These are phyloP conservation scores for Leptinotarsa rubiginosa DNA, from an alignment of 2,888 invertebrate genomes.

Conservation along the genomic window DNA sequence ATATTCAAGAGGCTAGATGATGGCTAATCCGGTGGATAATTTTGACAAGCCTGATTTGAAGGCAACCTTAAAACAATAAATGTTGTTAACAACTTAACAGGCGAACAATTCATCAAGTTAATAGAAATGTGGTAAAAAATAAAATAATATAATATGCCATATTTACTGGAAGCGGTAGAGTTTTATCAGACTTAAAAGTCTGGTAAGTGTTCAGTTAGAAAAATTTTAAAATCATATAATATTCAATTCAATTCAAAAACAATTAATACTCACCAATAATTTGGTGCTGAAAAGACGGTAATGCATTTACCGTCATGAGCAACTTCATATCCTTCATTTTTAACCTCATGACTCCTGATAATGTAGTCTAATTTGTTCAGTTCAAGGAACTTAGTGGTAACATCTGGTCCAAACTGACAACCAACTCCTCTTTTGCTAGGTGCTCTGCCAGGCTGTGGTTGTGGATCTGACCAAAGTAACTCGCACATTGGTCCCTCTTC, in stretches of 20 bases:
- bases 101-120: too few species aligned
- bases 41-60: too few species aligned
- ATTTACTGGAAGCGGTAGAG: too few species aligned
- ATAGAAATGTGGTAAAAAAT: too few species aligned
- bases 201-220: too few species aligned
- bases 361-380: slow-evolving; percentile 92
- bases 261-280: slow-evolving; percentile 85
- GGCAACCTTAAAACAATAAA: too few species aligned
- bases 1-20: too few species aligned
- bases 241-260: background rate
- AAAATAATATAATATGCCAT: too few species aligned
- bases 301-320: slow-evolving; percentile 96
- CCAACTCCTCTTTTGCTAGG: slow-evolving; percentile 98
- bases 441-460: slow-evolving; percentile 86
- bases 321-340: slow-evolving; percentile 94
- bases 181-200: too few species aligned
- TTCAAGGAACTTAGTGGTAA: slow-evolving; percentile 87
- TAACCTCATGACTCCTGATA: slow-evolving; percentile 97
- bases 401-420: slow-evolving; percentile 98
- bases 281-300: slow-evolving; percentile 99
- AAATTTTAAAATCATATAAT: background rate
- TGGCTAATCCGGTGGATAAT: too few species aligned
- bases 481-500: slow-evolving; percentile 98
- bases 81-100: too few species aligned
- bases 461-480: slow-evolving; percentile 98